Base-by-base conservation (phyloP, 2,888 invertebrate species). In the Rhamnusium bicolor region DNA sequence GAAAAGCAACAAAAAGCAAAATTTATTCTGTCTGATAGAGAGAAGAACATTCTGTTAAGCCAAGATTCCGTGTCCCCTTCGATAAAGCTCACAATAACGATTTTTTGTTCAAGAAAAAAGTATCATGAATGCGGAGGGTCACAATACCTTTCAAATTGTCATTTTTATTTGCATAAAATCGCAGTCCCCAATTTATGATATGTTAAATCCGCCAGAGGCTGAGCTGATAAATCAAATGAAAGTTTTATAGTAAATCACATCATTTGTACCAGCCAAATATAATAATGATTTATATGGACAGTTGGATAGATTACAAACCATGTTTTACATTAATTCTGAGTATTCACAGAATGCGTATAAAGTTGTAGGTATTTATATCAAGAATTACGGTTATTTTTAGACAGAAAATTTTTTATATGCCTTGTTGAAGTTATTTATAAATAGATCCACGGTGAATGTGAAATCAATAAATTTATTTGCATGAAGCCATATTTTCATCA, bases 221-320 rank as follows among this genome's bases (percentile, higher is more conserved):
- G 51, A 62, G 70, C 62, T 68, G 73, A 74, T 74, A 74, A 60
- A 67, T 67, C 67, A 67, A 46, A 63, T 63, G 62, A 66, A 67
- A 71, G 71, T 71, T 74, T 74, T 68, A 71, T 71, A 74, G 66
- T 74, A 71, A 74, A 74, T 74, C 71, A 71, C 61, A 66, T 74
- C 68, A 71, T 74, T 74, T 66, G 65, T 71, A 56, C 68, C 71
- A 66, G 71, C 60, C 69, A 56, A 74, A 74, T 69, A 61, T 74
- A 71, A 74, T 74, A 63, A 54, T 74, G 74, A 74, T 74, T 74
- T 74, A 74, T 74, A 51, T 21, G 29, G 71, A 71, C 67, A 53
- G 66, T 16, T 24, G 47, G 66, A 63, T 61, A 66, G 46, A 53
- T 53, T 73, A 73, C 65, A 56, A 56, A 70, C 69, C 53, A 40